A percentile compares a stretch with the other conserved stretches of the same genome.
These are phyloP conservation scores for Procavia capensis DNA, from an alignment of 2,113 vertebrate genomes.

Conservation along the genomic window DNA sequence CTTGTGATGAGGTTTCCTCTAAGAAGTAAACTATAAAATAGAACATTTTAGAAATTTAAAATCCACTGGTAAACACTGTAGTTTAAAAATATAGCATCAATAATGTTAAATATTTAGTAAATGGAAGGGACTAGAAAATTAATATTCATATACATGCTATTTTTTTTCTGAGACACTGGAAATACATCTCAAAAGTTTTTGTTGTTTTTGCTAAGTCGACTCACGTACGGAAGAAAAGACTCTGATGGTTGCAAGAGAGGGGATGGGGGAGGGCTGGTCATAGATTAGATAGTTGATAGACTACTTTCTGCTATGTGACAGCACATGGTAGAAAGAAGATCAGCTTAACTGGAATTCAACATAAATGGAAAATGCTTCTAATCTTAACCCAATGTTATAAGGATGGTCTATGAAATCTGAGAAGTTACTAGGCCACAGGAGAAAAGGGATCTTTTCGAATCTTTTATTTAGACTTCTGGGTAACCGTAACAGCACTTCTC, in stretches of 20 bases:
- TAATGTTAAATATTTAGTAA: constrained; percentile 14
- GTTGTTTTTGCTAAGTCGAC: not conserved
- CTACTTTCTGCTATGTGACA: too few relatives aligned
- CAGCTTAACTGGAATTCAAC: too few relatives aligned
- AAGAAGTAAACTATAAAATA: constrained; percentile 55
- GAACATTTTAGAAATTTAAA: constrained; percentile 52
- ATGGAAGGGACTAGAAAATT: not conserved
- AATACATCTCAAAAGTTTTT: not conserved
- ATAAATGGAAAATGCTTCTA: too few relatives aligned
- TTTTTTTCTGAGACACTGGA: not conserved
- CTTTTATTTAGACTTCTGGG: not conserved
- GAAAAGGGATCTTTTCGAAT: not conserved
- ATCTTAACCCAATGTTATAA: too few relatives aligned
- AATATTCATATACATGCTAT: not conserved
- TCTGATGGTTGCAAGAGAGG: too few relatives aligned
- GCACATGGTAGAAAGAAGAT: too few relatives aligned
- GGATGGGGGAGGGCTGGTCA: too few relatives aligned
- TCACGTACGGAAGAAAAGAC: too few relatives aligned
- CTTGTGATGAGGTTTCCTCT: constrained; percentile 69
- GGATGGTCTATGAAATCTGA: not conserved
- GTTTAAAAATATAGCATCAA: constrained; percentile 40
- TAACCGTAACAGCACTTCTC: not conserved
- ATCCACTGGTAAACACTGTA: not conserved
- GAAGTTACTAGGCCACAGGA: not conserved
- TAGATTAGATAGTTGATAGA: too few relatives aligned